phyloP scores from a whole-genome alignment of 2,113 vertebrate genomes.

The Erpornis zantholeuca region DNA sequence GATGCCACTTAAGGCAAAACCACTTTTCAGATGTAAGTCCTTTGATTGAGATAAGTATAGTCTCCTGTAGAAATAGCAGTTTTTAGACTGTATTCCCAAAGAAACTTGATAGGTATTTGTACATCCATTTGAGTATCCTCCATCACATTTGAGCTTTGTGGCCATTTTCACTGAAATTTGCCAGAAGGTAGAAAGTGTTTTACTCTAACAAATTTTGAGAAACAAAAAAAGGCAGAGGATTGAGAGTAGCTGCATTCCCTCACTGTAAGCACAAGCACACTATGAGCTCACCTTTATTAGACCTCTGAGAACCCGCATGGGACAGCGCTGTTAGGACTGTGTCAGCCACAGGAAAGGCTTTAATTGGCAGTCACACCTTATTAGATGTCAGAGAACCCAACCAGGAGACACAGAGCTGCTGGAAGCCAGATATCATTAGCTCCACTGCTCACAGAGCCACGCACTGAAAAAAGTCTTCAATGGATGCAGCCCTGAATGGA shows the following conservation, averaged over 20 bases:
- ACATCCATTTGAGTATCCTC: not conserved
- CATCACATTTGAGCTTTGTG: not conserved
- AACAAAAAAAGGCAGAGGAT: not conserved
- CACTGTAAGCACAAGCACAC: accelerated
- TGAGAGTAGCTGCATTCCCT: not conserved
- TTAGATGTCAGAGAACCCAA: constrained; percentile 49
- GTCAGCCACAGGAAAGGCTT: constrained; percentile 54
- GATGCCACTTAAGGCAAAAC: not conserved
- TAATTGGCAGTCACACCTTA: constrained; percentile 62
- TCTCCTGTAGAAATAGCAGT: not conserved
- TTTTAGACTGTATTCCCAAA: not conserved
- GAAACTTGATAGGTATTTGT: not conserved
- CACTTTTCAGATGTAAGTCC: not conserved
- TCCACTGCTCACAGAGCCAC: not conserved
- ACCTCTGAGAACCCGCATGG: constrained; percentile 38
- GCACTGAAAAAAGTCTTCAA: not conserved
- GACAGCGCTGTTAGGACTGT: not conserved
- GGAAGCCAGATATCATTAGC: constrained; percentile 57
- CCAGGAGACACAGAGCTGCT: constrained; percentile 37
- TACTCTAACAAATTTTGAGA: not conserved
- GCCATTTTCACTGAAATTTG: not conserved
- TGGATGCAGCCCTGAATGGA: not conserved
- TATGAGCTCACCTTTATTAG: constrained; percentile 19
- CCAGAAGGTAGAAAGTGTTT: not conserved
- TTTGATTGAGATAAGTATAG: not conserved